Evolutionary conservation across 2,888 invertebrate genomes (phyloP), one percentile per base, ranked within the genome.

Genomic region (Stegana nigrithorax): DNA sequence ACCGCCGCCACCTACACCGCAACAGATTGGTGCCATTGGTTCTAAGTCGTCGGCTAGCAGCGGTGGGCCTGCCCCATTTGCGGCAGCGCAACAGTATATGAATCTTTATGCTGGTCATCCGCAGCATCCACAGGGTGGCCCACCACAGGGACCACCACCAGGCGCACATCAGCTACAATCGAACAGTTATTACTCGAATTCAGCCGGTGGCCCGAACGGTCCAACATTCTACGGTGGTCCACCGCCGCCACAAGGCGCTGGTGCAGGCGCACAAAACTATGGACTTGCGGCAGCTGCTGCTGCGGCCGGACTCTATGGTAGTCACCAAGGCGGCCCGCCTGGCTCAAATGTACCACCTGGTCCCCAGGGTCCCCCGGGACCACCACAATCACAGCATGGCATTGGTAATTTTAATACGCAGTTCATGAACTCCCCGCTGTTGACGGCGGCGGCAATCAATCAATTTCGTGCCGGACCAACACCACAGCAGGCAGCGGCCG

Each of bases 1-100:
- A 85, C 91, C 68, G 93, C 67, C 23, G 32, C 94, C 76, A 82
- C 92, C 93, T 12, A 90, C 92, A 36, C 90, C 91, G 66, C 93
- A 93, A 84, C 91, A 91, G 76, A 92, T 94, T 73, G 94, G 94
- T 69, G 93, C 94, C 63, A 94, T 95, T 73, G 94, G 94, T 50
- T 85, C 86, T 8, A 86, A 86, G 64, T 79, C 79, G 32, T 79
- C 77, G 17, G 80, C 70, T 1, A 81, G 77, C 8, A 79, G 74
- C 0, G 83, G 81, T 10, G 75, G 75, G 19, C 75, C 76, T 4
- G 78, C 83, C 0, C 78, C 81, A 1, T 82, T 82, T 62, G 80
- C 80, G 17, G 73, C 81, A 6, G 79, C 75, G 4, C 86, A 85
- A 63, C 85, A 83, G 68, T 86, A 84, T 62, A 83, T 86, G 86